These are phyloP conservation scores for Chaetodon trifasciatus DNA, from an alignment of 2,797 vertebrate genomes.

Conservation along the genomic window DNA sequence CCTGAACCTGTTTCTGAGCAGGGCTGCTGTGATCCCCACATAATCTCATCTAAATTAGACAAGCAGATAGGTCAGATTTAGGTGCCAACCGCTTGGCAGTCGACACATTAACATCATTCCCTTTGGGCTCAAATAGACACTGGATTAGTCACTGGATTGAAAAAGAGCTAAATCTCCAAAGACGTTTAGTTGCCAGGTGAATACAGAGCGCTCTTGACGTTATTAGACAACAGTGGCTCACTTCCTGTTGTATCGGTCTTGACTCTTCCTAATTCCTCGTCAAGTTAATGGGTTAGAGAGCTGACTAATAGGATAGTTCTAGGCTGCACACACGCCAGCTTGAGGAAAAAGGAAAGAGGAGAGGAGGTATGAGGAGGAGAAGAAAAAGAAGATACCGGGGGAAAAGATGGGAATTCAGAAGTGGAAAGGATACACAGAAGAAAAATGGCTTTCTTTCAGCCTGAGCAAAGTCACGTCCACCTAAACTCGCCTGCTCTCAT, in stretches of 20 bases:
- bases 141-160: slow-evolving; percentile 22
- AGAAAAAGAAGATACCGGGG: background rate
- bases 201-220: slow-evolving; percentile 6
- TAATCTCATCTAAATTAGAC: slow-evolving; percentile 10
- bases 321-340: slow-evolving; percentile 28
- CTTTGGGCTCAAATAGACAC: slow-evolving; percentile 6
- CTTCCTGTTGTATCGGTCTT: slow-evolving; percentile 54
- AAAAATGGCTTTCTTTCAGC: background rate
- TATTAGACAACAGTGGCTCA: slow-evolving; percentile 47
- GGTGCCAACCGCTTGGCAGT: background rate
- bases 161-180: slow-evolving; percentile 17
- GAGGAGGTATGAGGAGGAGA: background rate
- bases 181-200: slow-evolving; percentile 24
- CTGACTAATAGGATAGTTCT: slow-evolving; percentile 61
- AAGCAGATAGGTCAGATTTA: background rate
- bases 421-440: background rate
- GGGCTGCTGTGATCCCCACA: background rate
- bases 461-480: slow-evolving; percentile 60
- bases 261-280: slow-evolving; percentile 44
- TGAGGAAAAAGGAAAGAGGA: background rate
- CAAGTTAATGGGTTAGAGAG: slow-evolving; percentile 54
- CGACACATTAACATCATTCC: slow-evolving; percentile 4
- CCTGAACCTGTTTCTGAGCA: background rate
- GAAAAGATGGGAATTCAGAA: background rate
- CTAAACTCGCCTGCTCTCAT: slow-evolving; percentile 14